Percentiles rank a stretch among this genome's conserved stretches.
These are phyloP conservation scores for Hypanus sabinus DNA, from an alignment of 2,113 vertebrate genomes.

Conservation along the genomic window DNA sequence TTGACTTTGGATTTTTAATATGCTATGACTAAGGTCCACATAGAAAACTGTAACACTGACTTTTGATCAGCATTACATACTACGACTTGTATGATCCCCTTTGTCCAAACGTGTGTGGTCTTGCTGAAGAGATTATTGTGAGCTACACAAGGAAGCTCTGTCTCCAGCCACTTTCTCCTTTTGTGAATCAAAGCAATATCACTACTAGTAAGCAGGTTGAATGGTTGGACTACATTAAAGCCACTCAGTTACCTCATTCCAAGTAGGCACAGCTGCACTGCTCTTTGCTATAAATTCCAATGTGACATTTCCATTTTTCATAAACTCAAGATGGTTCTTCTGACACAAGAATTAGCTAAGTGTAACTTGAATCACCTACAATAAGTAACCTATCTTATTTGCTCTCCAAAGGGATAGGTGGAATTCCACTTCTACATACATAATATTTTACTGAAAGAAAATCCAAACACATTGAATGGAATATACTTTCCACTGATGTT, in stretches of 20 bases:
- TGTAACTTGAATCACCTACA: background rate
- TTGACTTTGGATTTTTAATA: too few species aligned
- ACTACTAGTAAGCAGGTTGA: background rate
- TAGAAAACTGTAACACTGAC: too few species aligned
- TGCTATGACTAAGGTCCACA: too few species aligned
- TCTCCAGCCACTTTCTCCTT: background rate
- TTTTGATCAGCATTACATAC: too few species aligned
- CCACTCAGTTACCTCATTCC: background rate
- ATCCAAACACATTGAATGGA: background rate
- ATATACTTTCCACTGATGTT: background rate
- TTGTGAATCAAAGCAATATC: background rate
- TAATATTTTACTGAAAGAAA: background rate
- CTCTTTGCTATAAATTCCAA: background rate
- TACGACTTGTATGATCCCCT: background rate
- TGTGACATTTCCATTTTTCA: background rate
- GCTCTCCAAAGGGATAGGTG: background rate
- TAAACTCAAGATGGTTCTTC: too few species aligned
- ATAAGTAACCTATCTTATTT: background rate
- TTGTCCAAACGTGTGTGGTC: background rate
- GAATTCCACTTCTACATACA: background rate
- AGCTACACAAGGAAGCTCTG: background rate
- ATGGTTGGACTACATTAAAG: background rate
- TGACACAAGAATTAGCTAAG: background rate
- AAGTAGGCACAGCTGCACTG: background rate
- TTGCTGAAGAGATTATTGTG: background rate